Evolutionary conservation across 2,888 invertebrate genomes (phyloP).

Genomic region (Serripes groenlandicus): DNA sequence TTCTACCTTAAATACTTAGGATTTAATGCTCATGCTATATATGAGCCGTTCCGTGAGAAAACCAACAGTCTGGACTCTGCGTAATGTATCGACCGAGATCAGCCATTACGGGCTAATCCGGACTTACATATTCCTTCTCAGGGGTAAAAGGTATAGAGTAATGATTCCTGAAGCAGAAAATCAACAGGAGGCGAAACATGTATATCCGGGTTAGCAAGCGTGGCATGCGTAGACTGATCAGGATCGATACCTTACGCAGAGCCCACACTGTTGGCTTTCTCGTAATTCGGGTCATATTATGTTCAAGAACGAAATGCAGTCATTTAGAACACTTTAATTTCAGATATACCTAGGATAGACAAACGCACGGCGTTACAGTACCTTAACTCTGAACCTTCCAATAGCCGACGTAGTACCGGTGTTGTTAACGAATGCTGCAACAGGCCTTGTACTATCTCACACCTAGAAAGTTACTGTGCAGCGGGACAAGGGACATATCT

Average conservation of each 20-base stretch:
- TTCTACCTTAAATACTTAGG: too few species aligned
- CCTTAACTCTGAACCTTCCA: conserved; percentile 8
- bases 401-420: conserved; percentile 21
- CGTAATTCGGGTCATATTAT: neutral
- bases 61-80: too few species aligned
- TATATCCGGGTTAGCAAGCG: neutral
- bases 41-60: too few species aligned
- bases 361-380: conserved; percentile 60
- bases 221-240: neutral
- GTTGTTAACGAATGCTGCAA: conserved; percentile 69
- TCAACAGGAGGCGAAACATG: neutral
- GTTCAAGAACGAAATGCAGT: too few species aligned
- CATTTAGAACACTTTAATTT: too few species aligned
- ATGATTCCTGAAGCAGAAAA: too few species aligned
- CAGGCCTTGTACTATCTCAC: conserved; percentile 54
- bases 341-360: conserved; percentile 33
- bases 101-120: too few species aligned
- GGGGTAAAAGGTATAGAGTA: too few species aligned
- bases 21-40: too few species aligned
- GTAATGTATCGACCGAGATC: too few species aligned
- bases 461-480: conserved; percentile 66
- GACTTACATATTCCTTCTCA: too few species aligned
- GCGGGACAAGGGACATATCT: conserved; percentile 26
- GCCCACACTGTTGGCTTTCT: neutral
- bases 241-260: neutral